phyloP scores from a whole-genome alignment of 2,113 vertebrate genomes.

The Dicrurus megarhynchus region DNA sequence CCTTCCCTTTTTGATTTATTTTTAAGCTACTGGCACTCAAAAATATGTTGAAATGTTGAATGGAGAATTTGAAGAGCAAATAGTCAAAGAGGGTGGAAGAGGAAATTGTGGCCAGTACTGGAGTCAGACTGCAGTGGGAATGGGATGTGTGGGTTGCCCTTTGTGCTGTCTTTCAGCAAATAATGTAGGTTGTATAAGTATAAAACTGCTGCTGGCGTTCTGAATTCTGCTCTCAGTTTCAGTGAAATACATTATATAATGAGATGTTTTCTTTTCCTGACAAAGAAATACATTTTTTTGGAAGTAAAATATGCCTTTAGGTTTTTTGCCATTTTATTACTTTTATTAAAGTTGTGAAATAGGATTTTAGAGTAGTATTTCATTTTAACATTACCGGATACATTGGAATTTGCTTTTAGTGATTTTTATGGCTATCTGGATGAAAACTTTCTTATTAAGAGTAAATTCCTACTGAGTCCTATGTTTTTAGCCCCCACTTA shows the following conservation, averaged over 20 bases:
- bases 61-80: neutral
- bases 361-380: slow-evolving; percentile 21
- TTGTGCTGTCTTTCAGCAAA: neutral
- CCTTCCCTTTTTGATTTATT: neutral
- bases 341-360: slow-evolving; percentile 28
- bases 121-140: neutral
- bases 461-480: slow-evolving; percentile 1
- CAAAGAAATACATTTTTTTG: neutral
- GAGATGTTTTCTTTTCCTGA: slow-evolving; percentile 13
- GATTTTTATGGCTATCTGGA: slow-evolving; percentile 15
- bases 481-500: neutral
- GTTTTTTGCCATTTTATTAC: slow-evolving; percentile 12
- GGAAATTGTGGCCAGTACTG: neutral
- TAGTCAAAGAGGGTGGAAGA: neutral
- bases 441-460: slow-evolving; percentile 24
- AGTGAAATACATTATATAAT: neutral
- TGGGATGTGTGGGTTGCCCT: neutral
- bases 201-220: neutral
- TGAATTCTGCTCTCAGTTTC: neutral
- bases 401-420: slow-evolving; percentile 10
- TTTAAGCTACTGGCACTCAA: neutral
- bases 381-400: neutral
- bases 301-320: neutral
- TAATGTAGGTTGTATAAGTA: neutral
- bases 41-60: neutral